Base-by-base conservation (phyloP, 2,888 invertebrate genomes). In the Parnassius mnemosyne region DNA sequence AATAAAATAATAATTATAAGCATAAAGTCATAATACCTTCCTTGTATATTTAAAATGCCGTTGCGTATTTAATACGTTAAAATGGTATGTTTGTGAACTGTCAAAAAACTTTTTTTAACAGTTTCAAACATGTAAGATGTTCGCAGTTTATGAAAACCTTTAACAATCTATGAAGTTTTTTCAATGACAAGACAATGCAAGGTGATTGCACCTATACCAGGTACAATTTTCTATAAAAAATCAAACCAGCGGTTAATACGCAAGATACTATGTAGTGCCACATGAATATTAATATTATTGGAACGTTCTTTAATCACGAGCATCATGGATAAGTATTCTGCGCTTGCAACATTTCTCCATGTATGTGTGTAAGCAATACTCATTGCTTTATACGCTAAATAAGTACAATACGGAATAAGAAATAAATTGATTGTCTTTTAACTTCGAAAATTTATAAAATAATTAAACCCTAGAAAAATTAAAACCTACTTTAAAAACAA, bases 271-370 rank as follows among this genome's bases (percentile, higher is more conserved):
- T 16, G 16, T 16, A 77, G 78, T 79, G 72, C 75, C 73, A 74
- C 81, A 87, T 87, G 84, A 88, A 87, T 87, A 89, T 87, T 83
- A 78, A 87, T 86, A 79, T 74, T 75, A 75, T 79, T 81, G 87
- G 89, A 88, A 86, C 86, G 87, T 78, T 86, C 84, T 75, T 80
- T 87, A 85, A 87, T 85, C 81, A 83, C 84, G 76, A 75, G 70
- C 71, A 75, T 80, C 59, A 49, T 63, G 59, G 16, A 53, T 44
- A 11, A n/a, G 44, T 63, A 51, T 58, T 63, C 10, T 52, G 42
- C 12, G 46, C 57, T 49, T 53, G 47, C 25, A 57, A 56, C 47
- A 53, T 61, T 53, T 47, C 44, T 20, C 41, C 3, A 41, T 47
- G 53, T 41, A 47, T 59, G 16, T 16, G 1, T 16, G 46, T 46